Evolutionary conservation across 2,113 vertebrate genomes (phyloP), one percentile per base, ranked within the genome.

Genomic region (Urocitellus parryii): DNA sequence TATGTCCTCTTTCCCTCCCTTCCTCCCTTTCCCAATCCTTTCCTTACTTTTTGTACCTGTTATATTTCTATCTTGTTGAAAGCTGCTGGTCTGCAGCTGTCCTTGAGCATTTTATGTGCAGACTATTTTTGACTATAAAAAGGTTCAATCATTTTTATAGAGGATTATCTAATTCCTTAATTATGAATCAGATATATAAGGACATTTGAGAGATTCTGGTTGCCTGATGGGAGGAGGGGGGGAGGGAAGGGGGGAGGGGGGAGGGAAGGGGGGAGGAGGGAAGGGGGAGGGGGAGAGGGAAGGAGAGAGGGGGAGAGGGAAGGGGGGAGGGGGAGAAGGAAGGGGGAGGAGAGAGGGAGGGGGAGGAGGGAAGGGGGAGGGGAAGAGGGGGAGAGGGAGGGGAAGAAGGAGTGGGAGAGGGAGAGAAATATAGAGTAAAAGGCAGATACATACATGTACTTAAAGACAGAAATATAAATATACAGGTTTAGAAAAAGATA

Each of bases 161-260:
- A 91, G 25, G 32, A 34, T 63, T 77, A 73, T 81, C 34, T 84
- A 65, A 93, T 89, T 72, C 18, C 45, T 94, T 82, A 91, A 74
- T 86, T 95, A 29, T 65, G 42, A 88, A 42, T 17, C 53, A 89
- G 86, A 53, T 42, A 73, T 45, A 65, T 8, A 84, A 76, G 32
- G 88, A 86, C 24, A 58, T 27, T 80, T 58, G 29, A 24, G 14
- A 85, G 48, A 72, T 65, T 80, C 39, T 88, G 34, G 22, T 34
- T 27, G 10, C 67, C 11, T 63, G 13, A 53, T 29, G 45, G 18
- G 58, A 12, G 63, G 4, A 7, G 65, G 18, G 4, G 17, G 93
- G 48, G 37, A 16, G 61, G 65, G 10, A 67, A 3, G 34, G 32
- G 74, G 61, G 11, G 74, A 29, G 81, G 37, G 76, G 51, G 25